A percentile compares a stretch with the other conserved stretches of the same genome.
phyloP scores from a whole-genome alignment of 2,888 invertebrate genomes.

The Caenorhabditis auriculariae region DNA sequence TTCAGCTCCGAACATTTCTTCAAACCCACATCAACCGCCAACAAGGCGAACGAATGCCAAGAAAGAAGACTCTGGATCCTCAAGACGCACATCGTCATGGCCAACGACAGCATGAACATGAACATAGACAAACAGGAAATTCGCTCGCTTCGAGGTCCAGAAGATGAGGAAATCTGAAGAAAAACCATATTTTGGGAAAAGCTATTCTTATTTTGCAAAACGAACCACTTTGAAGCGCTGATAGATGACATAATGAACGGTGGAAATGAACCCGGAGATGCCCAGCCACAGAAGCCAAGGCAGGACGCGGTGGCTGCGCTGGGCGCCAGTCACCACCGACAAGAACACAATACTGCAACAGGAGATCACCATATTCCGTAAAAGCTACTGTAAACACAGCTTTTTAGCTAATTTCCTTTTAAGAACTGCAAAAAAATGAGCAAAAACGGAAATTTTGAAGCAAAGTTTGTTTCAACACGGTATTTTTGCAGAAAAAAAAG shows the following conservation, averaged over 20 bases:
- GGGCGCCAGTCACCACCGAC: slow-evolving; percentile 36
- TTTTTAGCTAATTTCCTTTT: too few relatives aligned
- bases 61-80: slow-evolving; percentile 15
- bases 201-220: too few relatives aligned
- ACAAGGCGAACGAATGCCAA: slow-evolving; percentile 20
- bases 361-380: too few relatives aligned
- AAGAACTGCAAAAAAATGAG: too few relatives aligned
- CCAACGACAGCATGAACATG: slow-evolving; percentile 13
- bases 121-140: slow-evolving; percentile 18
- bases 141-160: slow-evolving; percentile 14
- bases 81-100: slow-evolving; percentile 12
- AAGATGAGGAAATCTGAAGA: slow-evolving; percentile 22
- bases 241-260: slow-evolving; percentile 35
- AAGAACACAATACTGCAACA: slow-evolving; percentile 32
- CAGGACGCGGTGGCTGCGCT: slow-evolving; percentile 26
- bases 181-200: too few relatives aligned
- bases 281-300: slow-evolving; percentile 41
- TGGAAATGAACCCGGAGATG: slow-evolving; percentile 33
- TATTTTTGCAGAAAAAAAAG: neutral
- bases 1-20: too few relatives aligned
- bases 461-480: neutral
- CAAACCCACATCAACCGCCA: slow-evolving; percentile 20
- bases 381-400: too few relatives aligned
- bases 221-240: slow-evolving; percentile 41
- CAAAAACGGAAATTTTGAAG: neutral